Base-by-base conservation (phyloP, 2,888 invertebrate species). In the Tetragonisca angustula region DNA sequence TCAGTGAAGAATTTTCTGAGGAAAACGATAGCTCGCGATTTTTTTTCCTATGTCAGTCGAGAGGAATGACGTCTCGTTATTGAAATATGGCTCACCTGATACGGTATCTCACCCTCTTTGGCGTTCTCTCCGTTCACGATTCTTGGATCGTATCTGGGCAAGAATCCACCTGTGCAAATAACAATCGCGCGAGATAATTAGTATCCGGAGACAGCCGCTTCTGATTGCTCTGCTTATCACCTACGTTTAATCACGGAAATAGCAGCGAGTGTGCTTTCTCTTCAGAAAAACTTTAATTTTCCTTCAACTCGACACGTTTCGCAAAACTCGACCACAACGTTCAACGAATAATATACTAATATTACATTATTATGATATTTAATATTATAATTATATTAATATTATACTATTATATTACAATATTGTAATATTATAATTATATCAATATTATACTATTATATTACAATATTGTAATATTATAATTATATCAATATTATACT, bases 61-160 rank as follows among this genome's bases (percentile, higher is more conserved):
- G 17, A 54, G 0, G 4, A 21, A 43, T 15, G 36, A 9, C 17
- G 43, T 69, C 2, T 43, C 64, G 13, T 59, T 21, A 24, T 65
- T 52, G 15, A 50, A 32, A 24, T 11, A 43, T 43, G 43, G 59
- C 70, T 79, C 71, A 93, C 93, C 84, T 93, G 93, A 81, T 90
- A 93, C 0, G 93, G 92, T 72, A 92, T 90, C 82, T 93, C 92
- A 56, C 92, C 92, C 32, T 13, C 21, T 76, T 83, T 70, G 13
- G 79, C 93, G 50, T 89, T 71, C 49, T 86, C 77, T 1, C 93
- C 93, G 54, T 91, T 86, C 0, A 92, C 85, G 69, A 91, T 87
- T 24, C 88, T 86, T 4, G 88, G 76, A 54, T 86, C 80, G 49
- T 76, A 71, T 9, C 54, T 15, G 21, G 52, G 54, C 24, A 85